phyloP scores from a whole-genome alignment of 2,113 vertebrate species.

The Lepidothrix coronata region DNA sequence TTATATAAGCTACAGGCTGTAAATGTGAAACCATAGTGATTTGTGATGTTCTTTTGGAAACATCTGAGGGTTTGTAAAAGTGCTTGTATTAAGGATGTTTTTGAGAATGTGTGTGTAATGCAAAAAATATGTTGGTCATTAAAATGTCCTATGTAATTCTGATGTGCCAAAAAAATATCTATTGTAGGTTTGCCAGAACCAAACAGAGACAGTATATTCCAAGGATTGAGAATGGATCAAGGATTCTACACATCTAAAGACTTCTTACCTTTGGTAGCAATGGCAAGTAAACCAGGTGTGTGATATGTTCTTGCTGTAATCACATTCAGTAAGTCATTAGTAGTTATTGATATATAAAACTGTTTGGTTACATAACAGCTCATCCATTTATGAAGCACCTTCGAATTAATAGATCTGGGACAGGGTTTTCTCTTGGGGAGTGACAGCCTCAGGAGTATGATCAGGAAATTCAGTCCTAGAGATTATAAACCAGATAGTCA shows the following conservation, averaged over 20 bases:
- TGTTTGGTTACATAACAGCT: not conserved
- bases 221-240: slow-evolving; percentile 80
- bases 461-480: not conserved
- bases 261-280: slow-evolving; percentile 87
- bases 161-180: not conserved
- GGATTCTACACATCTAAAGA: slow-evolving; percentile 94
- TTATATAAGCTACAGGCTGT: not conserved
- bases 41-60: not conserved
- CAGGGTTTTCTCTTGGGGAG: not conserved
- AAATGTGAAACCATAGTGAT: not conserved
- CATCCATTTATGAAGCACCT: not conserved
- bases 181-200: slow-evolving; percentile 88
- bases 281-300: slow-evolving; percentile 88
- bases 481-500: not conserved
- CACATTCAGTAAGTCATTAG: not conserved
- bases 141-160: not conserved
- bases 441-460: not conserved
- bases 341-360: not conserved
- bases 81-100: not conserved
- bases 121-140: not conserved
- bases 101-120: not conserved
- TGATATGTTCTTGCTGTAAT: not conserved
- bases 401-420: not conserved
- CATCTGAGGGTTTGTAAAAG: not conserved
- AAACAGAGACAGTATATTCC: slow-evolving; percentile 83